phyloP scores from a whole-genome alignment of 1,140 invertebrate species.

The Drosophila nasuta region DNA sequence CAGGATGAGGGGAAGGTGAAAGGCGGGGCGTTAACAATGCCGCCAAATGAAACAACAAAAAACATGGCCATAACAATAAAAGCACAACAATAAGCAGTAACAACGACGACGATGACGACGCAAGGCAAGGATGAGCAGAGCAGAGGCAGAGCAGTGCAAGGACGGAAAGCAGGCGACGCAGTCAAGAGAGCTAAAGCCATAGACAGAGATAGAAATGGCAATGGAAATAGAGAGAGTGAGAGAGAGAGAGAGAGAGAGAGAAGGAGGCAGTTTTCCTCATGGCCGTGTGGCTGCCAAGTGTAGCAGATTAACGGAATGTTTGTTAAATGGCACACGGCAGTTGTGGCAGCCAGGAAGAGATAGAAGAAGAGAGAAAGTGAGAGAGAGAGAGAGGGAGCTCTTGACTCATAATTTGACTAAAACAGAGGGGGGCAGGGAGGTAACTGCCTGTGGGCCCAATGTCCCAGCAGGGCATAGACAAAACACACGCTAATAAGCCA shows the following conservation, averaged over 20 bases:
- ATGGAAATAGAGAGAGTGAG: not conserved
- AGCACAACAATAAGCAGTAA: constrained; percentile 81
- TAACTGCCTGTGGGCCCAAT: constrained; percentile 41
- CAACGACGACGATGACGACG: constrained; percentile 64
- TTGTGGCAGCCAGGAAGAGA: not conserved
- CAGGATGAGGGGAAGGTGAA: not conserved
- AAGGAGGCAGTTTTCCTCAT: constrained; percentile 32
- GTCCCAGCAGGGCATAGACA: constrained; percentile 51
- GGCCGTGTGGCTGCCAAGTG: constrained; percentile 75
- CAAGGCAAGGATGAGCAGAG: constrained; percentile 35
- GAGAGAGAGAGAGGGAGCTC: not conserved
- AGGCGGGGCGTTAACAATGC: constrained; percentile 64
- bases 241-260: not conserved
- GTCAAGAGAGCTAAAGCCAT: constrained; percentile 25
- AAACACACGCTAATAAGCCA: constrained; percentile 69
- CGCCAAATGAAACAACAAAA: constrained; percentile 79
- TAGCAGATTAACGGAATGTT: constrained; percentile 81
- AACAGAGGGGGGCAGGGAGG: not conserved
- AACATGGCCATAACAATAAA: constrained; percentile 82
- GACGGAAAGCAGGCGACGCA: constrained; percentile 21
- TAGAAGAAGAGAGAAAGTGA: constrained; percentile 2
- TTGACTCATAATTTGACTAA: constrained; percentile 59
- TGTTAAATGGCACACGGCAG: constrained; percentile 74
- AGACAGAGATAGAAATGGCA: not conserved
- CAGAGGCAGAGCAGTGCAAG: constrained; percentile 1